Conservation (phyloP, 2,113 vertebrate genomes). For the Scolopax mira region DNA sequence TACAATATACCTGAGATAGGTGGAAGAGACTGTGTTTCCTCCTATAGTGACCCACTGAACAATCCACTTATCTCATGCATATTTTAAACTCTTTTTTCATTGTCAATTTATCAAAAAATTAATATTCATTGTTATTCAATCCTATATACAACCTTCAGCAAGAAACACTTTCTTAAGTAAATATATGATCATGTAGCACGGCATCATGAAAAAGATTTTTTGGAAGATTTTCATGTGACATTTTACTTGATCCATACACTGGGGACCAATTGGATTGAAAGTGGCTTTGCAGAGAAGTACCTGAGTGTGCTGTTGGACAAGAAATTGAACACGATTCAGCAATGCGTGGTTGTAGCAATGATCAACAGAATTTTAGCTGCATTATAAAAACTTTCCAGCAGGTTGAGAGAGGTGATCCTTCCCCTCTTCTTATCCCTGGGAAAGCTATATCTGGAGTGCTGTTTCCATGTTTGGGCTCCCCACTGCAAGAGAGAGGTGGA, state of each 20-base stretch:
- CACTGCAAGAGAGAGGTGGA: neutral
- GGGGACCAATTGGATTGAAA: neutral
- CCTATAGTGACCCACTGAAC: neutral
- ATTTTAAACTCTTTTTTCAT: neutral
- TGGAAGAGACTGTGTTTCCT: neutral
- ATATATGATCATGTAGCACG: neutral
- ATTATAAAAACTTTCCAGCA: neutral
- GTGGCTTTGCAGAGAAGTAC: neutral
- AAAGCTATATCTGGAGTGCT: neutral
- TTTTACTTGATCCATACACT: neutral
- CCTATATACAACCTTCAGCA: neutral
- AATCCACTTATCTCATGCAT: neutral
- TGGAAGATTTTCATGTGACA: neutral
- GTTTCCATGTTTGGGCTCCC: neutral
- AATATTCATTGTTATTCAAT: neutral
- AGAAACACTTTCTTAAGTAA: neutral
- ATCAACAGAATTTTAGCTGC: neutral
- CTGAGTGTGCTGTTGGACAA: accelerated
- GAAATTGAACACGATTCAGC: neutral
- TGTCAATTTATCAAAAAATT: neutral
- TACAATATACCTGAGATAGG: neutral
- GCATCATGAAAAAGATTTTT: neutral
- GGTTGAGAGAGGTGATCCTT: neutral
- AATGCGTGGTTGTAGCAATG: neutral
- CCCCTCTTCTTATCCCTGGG: no score